Evolutionary conservation across 2,797 vertebrate genomes (phyloP), one percentile per base, ranked within the genome.

Genomic region (Caiman crocodilus): DNA sequence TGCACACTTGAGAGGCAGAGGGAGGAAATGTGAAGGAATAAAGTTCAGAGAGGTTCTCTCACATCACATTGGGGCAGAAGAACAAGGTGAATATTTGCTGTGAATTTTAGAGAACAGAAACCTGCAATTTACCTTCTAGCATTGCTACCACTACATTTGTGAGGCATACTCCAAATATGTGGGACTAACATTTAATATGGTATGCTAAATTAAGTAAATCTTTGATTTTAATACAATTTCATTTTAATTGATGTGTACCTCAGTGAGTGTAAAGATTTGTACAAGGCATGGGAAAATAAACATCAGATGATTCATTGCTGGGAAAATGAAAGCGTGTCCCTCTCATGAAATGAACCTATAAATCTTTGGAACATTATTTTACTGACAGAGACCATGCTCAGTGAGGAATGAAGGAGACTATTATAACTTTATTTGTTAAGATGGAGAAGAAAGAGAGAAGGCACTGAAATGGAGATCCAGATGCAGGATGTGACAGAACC

Each of bases 241-340:
- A 76, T 89, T 94, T 95, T 94, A 96, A 95, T 97, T 94, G 90
- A 95, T 94, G 80, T 73, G 93, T 91, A 90, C 80, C 86, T 93
- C 85, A 94, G 57, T 89, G 79, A 89, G 80, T 84, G 21, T 85
- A 76, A 94, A 93, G 94, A 92, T 92, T 75, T 93, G 82, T 95
- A 74, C 57, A 89, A 93, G 86, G 88, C 79, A 92, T 88, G 59
- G 61, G 76, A 95, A 97, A 92, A 86, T 92, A 96, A 97, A 96
- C 87, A 95, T 60, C 10, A 84, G 59, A 89, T 82, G 95, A 96
- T 94, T 94, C 67, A 96, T 96, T 89, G 87, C 59, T 57, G 50
- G 84, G 85, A 95, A 93, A 94, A 87, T 67, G 84, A 87, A 95
- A 96, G 86, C 0, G 0, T 65, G 74, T 77, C 76, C 50, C 65